phyloP scores from a whole-genome alignment of 1,140 invertebrate genomes.

The Anoplophora glabripennis region DNA sequence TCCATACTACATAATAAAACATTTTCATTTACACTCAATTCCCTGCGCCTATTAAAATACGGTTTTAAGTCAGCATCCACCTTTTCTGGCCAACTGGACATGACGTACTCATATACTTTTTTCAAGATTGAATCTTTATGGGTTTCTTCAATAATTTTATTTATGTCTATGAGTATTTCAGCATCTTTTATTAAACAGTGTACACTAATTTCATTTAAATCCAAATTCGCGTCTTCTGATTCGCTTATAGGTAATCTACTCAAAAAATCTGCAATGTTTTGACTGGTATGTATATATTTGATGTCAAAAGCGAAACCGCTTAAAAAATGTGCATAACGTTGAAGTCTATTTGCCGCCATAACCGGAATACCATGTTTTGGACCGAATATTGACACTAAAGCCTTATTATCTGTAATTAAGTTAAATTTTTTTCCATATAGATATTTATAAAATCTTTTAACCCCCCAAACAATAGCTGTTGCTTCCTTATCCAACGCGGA shows the following conservation, averaged over 20 bases:
- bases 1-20: conserved; percentile 30
- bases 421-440: conserved; percentile 52
- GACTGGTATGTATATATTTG: conserved; percentile 27
- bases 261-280: conserved; percentile 34
- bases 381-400: conserved; percentile 51
- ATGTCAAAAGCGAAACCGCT: conserved; percentile 41
- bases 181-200: too few relatives aligned
- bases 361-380: conserved; percentile 39
- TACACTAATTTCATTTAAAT: too few relatives aligned
- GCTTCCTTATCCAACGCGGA: conserved; percentile 21
- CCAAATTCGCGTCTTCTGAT: too few relatives aligned
- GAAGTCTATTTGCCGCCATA: conserved; percentile 38
- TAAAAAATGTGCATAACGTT: conserved; percentile 44
- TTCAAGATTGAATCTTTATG: conserved; percentile 4
- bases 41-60: conserved; percentile 13
- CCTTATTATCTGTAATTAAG: conserved; percentile 52
- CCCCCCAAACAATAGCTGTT: conserved; percentile 38
- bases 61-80: not conserved
- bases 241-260: conserved; percentile 33
- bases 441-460: conserved; percentile 33
- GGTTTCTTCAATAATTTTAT: conserved; percentile 21
- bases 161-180: too few relatives aligned
- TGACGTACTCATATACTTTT: conserved; percentile 1
- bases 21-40: conserved; percentile 26
- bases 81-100: not conserved